Percentiles rank a stretch among this genome's conserved stretches.
phyloP scores from a whole-genome alignment of 64 coral and sea anemone species.

The Montipora sp. region DNA sequence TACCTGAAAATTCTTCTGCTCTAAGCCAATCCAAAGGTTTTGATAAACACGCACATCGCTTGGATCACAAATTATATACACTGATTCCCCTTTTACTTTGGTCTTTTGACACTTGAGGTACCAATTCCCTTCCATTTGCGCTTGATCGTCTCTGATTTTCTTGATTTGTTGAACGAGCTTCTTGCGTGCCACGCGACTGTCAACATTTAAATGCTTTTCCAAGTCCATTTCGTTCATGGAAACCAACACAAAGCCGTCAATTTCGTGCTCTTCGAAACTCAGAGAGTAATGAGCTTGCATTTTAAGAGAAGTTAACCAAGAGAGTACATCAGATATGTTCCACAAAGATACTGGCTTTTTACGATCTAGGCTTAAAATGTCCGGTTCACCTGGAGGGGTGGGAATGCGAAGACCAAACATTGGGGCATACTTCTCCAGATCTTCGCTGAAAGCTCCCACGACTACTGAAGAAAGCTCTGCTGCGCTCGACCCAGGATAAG shows the following conservation, averaged over 20 bases:
- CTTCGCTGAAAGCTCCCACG: conserved; percentile 81
- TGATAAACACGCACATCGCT: conserved; percentile 61
- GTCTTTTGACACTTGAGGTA: conserved; percentile 71
- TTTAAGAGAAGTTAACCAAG: conserved; percentile 85
- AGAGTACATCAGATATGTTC: conserved; percentile 84
- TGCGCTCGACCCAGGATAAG: conserved; percentile 37
- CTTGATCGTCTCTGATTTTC: conserved; percentile 71
- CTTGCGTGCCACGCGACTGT: conserved; percentile 75
- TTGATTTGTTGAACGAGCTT: conserved; percentile 84
- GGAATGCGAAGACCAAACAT: conserved; percentile 74
- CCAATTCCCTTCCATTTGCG: conserved; percentile 63
- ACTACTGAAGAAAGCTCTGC: conserved; percentile 88
- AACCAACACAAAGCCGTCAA: conserved; percentile 87
- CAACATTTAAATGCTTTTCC: conserved; percentile 74
- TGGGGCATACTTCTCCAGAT: conserved; percentile 79
- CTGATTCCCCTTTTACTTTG: conserved; percentile 78
- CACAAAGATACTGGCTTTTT: conserved; percentile 68
- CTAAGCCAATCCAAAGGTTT: conserved; percentile 64
- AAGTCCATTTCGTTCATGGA: conserved; percentile 69
- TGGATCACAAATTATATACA: conserved; percentile 90
- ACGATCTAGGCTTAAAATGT: conserved; percentile 51
- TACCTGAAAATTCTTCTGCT: conserved; percentile 80
- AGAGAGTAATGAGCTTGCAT: conserved; percentile 84
- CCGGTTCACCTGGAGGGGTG: conserved; percentile 49
- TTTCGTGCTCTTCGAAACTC: conserved; percentile 93